These are phyloP conservation scores for Periparus ater DNA, from an alignment of 2,797 vertebrate genomes.

Conservation along the genomic window DNA sequence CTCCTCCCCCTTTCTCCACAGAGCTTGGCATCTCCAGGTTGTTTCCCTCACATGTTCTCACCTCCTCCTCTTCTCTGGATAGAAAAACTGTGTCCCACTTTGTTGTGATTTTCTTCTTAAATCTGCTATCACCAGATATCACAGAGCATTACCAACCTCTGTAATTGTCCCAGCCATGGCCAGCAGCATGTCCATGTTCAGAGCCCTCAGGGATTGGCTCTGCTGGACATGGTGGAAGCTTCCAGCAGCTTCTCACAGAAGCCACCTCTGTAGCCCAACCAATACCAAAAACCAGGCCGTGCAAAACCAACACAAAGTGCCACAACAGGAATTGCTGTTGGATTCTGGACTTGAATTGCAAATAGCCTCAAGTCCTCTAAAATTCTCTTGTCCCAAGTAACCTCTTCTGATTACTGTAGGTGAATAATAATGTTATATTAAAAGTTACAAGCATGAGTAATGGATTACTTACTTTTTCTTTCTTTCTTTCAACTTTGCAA, in stretches of 20 bases:
- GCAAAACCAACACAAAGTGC: not conserved
- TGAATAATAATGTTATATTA: not conserved
- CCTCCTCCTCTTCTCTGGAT: not conserved
- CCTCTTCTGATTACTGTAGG: not conserved
- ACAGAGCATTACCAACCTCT: fast-evolving
- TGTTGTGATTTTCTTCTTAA: not conserved
- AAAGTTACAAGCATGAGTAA: not conserved
- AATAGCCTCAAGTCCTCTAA: not conserved
- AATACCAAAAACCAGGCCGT: fast-evolving
- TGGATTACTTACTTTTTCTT: not conserved
- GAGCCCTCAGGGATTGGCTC: not conserved
- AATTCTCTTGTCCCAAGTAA: not conserved
- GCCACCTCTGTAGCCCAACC: fast-evolving
- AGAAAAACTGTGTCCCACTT: not conserved
- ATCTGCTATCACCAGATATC: too few species aligned
- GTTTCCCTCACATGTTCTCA: not conserved
- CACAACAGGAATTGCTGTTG: not conserved
- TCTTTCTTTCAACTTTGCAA: not conserved
- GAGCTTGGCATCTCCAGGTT: not conserved
- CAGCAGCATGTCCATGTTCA: not conserved
- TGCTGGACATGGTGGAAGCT: not conserved
- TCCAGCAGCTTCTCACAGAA: not conserved
- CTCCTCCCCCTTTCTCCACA: not conserved
- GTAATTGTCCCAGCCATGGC: not conserved
- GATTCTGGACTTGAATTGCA: not conserved